Base-by-base conservation (phyloP, 1,140 invertebrate species). In the Lordiphosa collinella region DNA sequence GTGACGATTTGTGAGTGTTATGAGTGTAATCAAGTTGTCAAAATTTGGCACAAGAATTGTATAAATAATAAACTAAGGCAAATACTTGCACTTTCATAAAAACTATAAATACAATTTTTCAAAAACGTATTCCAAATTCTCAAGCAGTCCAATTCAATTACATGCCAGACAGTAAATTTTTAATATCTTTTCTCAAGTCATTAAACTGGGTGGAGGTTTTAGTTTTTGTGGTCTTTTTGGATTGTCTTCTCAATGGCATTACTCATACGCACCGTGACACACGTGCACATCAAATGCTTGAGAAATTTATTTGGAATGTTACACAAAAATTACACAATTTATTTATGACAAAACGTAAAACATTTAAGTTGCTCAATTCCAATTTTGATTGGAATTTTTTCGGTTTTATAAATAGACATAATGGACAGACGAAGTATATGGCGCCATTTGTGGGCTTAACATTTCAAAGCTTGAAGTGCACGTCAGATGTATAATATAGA, bases 241-340 rank as follows among this genome's bases (percentile, higher is more conserved):
- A 25, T 25, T 7, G 22, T 25, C 22, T 25, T 18, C 8, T 48
- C 25, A 10, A 34, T 48, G 31, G 25, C 13, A 54, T 65, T 58
- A 40, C 64, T 56, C 41, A 62, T 67, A 67, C 58, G 70, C 56
- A 51, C 10, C 37, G 63, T 55, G 55, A 43, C 43, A 38, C 52
- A 47, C 32, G 34, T 36, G 38, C 35, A n/a, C 14, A 40, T 6
- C 11, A 25, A 22, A 16, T 37, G 34, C 32, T 37, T 10, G n/a
- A 34, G 22, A 22, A 18, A 41, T 29, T 13, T 57, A 40, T 46
- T 36, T 13, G 35, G 6, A 14, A 11, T 11, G 2, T 25, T 46
- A 44, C 13, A 14, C 25, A 49, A 29, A 48, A 41, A 61, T 44
- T 25, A 37, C 47, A n/a, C 14, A 44, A 34, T 35, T 35, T n/a